These are phyloP conservation scores for Oriolus oriolus DNA, from an alignment of 2,113 vertebrate genomes.

Conservation along the genomic window DNA sequence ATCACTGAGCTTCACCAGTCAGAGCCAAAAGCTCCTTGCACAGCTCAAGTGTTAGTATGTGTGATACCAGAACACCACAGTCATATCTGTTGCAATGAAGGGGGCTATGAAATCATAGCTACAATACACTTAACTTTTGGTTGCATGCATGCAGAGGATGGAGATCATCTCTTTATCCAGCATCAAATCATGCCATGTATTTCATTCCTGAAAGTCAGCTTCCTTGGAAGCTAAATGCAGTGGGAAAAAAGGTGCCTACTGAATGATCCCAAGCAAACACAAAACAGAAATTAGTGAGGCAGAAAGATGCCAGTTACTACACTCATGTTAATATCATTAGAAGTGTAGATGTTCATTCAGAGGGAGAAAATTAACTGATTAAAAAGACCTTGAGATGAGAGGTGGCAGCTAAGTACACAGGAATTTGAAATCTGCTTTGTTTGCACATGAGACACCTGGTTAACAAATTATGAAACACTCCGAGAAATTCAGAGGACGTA, in stretches of 20 bases:
- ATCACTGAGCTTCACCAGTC: not conserved
- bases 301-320: not conserved
- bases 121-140: not conserved
- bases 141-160: not conserved
- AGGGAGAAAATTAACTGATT: conserved; percentile 35
- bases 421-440: conserved; percentile 23
- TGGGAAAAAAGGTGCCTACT: not conserved
- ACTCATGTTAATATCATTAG: not conserved
- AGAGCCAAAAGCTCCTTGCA: not conserved
- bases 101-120: not conserved
- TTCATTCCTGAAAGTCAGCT: not conserved
- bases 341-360: not conserved
- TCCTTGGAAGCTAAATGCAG: not conserved
- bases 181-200: not conserved
- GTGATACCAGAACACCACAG: not conserved
- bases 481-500: not conserved
- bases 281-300: not conserved
- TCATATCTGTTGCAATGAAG: not conserved
- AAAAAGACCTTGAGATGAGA: conserved; percentile 31
- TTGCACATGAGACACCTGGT: conserved; percentile 6
- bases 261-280: not conserved
- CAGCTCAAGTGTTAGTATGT: not conserved
- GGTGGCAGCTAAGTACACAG: not conserved
- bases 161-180: not conserved
- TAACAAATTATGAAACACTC: conserved; percentile 9